These are phyloP conservation scores for Tachystola acroxantha DNA, from an alignment of 2,888 invertebrate species.

Conservation along the genomic window DNA sequence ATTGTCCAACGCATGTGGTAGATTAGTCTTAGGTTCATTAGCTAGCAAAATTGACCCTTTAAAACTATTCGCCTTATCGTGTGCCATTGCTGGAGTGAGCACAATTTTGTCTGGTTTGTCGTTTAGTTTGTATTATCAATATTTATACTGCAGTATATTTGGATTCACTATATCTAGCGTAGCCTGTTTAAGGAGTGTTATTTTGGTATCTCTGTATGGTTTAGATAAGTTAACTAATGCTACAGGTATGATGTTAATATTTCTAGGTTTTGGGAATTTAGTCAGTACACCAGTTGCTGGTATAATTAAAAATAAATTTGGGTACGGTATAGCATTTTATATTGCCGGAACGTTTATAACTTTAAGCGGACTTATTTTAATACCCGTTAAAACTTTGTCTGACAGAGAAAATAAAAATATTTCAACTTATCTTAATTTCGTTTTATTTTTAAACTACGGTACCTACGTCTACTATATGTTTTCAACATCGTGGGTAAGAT, in stretches of 20 bases:
- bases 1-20: constrained; percentile 48
- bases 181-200: constrained; percentile 47
- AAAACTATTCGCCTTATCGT: constrained; percentile 30
- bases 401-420: background rate
- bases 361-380: constrained; percentile 42
- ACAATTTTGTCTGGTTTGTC: constrained; percentile 47
- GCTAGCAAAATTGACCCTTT: constrained; percentile 46
- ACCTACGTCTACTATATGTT: too few relatives aligned
- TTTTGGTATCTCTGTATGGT: constrained; percentile 57
- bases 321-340: constrained; percentile 47
- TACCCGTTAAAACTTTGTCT: constrained; percentile 27
- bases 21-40: constrained; percentile 42
- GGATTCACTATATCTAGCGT: constrained; percentile 49
- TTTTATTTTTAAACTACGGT: too few relatives aligned
- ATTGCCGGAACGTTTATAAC: constrained; percentile 46
- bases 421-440: background rate
- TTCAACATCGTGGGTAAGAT: too few relatives aligned
- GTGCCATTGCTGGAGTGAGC: constrained; percentile 37
- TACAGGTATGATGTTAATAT: constrained; percentile 57
- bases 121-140: constrained; percentile 51
- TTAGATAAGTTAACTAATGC: constrained; percentile 64
- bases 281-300: constrained; percentile 59
- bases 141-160: constrained; percentile 42
- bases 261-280: constrained; percentile 58
- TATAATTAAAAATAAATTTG: constrained; percentile 39